A percentile compares a stretch with the other conserved stretches of the same genome.
Evolutionary conservation across 2,113 vertebrate genomes (phyloP).

Genomic region (Reinhardtius hippoglossoides): DNA sequence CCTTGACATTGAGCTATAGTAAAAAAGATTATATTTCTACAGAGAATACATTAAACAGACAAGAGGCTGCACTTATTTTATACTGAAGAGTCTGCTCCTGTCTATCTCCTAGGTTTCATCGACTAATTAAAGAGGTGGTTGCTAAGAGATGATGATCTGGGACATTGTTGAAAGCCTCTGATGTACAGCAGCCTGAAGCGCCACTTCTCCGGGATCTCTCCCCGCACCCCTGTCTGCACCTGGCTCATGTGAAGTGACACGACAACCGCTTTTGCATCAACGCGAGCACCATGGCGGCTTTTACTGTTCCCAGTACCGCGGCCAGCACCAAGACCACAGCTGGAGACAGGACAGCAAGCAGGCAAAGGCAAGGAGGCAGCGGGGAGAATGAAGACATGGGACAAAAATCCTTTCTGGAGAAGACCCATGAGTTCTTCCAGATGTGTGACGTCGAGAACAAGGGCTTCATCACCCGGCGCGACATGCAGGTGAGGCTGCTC

Average conservation of each 20-base stretch:
- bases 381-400: slow-evolving; percentile 16
- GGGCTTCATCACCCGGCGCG: slow-evolving; percentile 87
- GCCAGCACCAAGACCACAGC: slow-evolving; percentile 8
- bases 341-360: slow-evolving; percentile 20
- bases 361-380: slow-evolving; percentile 1
- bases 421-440: slow-evolving; percentile 91
- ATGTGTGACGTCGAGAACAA: slow-evolving; percentile 91
- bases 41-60: not conserved
- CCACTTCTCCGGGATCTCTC: slow-evolving; percentile 46
- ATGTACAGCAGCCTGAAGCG: slow-evolving; percentile 73
- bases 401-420: slow-evolving; percentile 80
- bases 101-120: slow-evolving; percentile 67
- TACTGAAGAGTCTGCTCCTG: slow-evolving; percentile 45
- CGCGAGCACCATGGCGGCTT: slow-evolving; percentile 74
- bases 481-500: slow-evolving; percentile 89
- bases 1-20: too few species aligned
- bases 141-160: slow-evolving; percentile 81
- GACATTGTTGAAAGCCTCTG: slow-evolving; percentile 63
- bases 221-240: slow-evolving; percentile 28
- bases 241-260: slow-evolving; percentile 64
- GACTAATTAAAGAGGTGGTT: slow-evolving; percentile 82
- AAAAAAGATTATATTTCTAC: too few species aligned
- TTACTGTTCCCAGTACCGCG: slow-evolving; percentile 40
- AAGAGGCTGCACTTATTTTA: slow-evolving; percentile 34
- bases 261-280: slow-evolving; percentile 10